phyloP scores from a whole-genome alignment of 2,797 vertebrate genomes.

The Mormyrops boulengeri region DNA sequence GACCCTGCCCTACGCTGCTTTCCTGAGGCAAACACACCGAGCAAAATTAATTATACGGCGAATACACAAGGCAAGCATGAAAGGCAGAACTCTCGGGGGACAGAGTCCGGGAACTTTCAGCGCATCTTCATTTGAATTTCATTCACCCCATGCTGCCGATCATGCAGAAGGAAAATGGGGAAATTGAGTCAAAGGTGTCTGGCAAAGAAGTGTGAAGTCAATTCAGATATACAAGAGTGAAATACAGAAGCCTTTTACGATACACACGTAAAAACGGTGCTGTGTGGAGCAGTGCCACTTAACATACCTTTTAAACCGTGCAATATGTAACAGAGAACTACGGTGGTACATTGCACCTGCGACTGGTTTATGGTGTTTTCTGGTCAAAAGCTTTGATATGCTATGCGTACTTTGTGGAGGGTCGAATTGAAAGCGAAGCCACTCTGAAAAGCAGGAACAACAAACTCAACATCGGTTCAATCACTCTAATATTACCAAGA shows the following conservation, averaged over 20 bases:
- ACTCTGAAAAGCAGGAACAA: background rate
- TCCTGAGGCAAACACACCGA: constrained; percentile 2
- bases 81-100: background rate
- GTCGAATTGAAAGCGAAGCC: background rate
- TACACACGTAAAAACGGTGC: background rate
- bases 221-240: background rate
- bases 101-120: background rate
- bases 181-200: background rate
- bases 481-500: background rate
- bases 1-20: background rate
- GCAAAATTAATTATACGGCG: constrained; percentile 13
- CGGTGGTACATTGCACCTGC: background rate
- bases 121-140: background rate
- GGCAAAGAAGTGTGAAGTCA: background rate
- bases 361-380: background rate
- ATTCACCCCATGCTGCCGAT: background rate
- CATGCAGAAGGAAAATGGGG: background rate
- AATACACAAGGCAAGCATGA: background rate
- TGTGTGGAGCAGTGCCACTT: background rate
- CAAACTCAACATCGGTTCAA: background rate
- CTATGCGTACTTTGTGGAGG: background rate
- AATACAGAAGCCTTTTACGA: background rate
- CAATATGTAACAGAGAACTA: background rate
- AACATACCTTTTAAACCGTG: background rate
- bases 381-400: background rate